Base-by-base conservation (phyloP, 2,113 vertebrate genomes). In the Microcebus lehilahytsara region DNA sequence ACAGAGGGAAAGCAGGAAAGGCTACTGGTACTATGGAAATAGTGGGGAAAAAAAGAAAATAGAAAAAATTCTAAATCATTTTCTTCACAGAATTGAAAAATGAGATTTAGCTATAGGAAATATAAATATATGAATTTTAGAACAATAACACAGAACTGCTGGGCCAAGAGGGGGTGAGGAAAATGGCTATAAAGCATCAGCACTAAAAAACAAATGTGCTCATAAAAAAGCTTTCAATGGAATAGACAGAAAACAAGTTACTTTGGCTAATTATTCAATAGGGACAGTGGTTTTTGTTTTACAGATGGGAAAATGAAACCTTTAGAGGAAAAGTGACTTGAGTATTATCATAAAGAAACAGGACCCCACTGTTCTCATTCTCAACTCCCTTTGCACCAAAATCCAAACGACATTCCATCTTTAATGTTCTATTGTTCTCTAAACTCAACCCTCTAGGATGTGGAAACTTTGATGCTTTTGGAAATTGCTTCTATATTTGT, bases 401-500 rank as follows among this genome's bases (percentile, higher is more conserved):
- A 86, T 96, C 79, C 87, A 96, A 96, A 85, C 0, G 64, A 96
- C 96, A 96, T 96, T 96, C 96, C 93, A 90, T 93, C 85, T 97
- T 96, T 96, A 88, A 96, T 97, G 87, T 88, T 74, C 93, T 92
- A 98, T 96, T 97, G 94, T 97, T 97, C 93, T 96, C 90, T 91
- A 81, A 93, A 97, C 25, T 78, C 85, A 84, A 79, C 58, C 79
- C 92, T 95, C 91, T 94, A 81, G 86, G 75, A 96, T 96, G 95
- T 95, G 97, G 95, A 97, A 98, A 98, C 84, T 97, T 75, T 97
- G 97, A 93, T 96, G 96, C 89, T 97, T 78, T 96, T 97, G 97
- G 97, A 97, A 98, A 97, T 85, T 72, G 93, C 84, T 97, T 95
- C 92, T 96, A 56, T 97, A 93, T 97, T 96, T 85, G 66, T 92